phyloP scores from a whole-genome alignment of 2,797 vertebrate genomes.

The Loris lydekkerianus region DNA sequence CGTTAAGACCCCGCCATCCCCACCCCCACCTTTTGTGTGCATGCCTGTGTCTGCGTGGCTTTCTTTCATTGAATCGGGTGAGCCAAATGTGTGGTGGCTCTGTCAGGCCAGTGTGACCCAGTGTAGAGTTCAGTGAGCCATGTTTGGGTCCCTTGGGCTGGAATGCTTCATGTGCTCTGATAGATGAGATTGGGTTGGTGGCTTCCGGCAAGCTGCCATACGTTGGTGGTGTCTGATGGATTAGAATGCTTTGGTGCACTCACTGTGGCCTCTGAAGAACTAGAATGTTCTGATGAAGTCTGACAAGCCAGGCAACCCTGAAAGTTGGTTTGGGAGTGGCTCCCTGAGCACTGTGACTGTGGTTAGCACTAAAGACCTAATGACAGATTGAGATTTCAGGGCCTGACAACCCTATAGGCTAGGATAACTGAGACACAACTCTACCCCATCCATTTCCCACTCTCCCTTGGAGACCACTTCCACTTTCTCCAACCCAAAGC shows the following conservation, averaged over 20 bases:
- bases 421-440: constrained; percentile 64
- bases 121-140: constrained; percentile 55
- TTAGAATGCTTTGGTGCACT: constrained; percentile 48
- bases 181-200: constrained; percentile 41
- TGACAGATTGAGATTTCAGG: constrained; percentile 23
- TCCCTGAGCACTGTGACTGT: background rate
- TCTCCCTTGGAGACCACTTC: constrained; percentile 51
- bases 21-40: constrained; percentile 56
- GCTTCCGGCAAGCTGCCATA: constrained; percentile 28
- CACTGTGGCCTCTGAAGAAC: constrained; percentile 37
- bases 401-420: constrained; percentile 58
- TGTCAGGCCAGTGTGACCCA: constrained; percentile 47
- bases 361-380: constrained; percentile 40
- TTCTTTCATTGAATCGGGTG: constrained; percentile 75
- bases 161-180: background rate
- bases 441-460: background rate
- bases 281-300: background rate
- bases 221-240: background rate
- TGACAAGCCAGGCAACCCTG: constrained; percentile 34
- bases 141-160: background rate
- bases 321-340: background rate
- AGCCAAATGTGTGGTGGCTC: constrained; percentile 58
- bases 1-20: constrained; percentile 42
- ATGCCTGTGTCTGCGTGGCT: constrained; percentile 81
- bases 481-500: constrained; percentile 70